Conservation (phyloP, 2,113 vertebrate genomes). For the Cyanoliseus patagonus region DNA sequence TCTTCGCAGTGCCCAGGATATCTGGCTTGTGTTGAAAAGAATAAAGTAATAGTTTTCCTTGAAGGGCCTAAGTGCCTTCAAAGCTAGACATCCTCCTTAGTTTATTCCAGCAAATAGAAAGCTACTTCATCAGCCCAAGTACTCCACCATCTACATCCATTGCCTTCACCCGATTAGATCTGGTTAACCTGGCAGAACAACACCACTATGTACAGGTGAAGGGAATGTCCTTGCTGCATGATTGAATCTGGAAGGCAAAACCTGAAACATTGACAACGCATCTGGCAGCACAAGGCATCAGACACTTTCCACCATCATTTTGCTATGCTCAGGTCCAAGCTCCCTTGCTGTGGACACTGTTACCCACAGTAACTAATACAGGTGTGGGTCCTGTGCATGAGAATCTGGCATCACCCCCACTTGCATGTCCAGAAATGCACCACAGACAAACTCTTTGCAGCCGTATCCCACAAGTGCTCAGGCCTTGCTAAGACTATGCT, state of each 20-base stretch:
- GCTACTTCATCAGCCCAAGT: not conserved
- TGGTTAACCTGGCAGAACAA: not conserved
- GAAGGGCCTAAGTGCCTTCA: not conserved
- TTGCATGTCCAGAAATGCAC: not conserved
- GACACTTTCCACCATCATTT: not conserved
- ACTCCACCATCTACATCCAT: not conserved
- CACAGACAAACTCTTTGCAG: not conserved
- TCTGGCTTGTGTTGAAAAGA: not conserved
- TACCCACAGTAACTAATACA: not conserved
- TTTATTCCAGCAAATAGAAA: not conserved
- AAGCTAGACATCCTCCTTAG: not conserved
- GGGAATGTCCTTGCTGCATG: not conserved
- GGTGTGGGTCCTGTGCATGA: not conserved
- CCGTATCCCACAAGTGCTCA: not conserved
- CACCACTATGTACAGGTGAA: not conserved
- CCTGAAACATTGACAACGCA: not conserved
- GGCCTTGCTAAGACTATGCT: not conserved
- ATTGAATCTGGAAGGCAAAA: not conserved
- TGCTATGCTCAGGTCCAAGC: not conserved
- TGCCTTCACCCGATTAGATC: not conserved
- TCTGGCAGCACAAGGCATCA: not conserved
- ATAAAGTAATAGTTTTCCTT: not conserved
- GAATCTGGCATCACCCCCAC: rapidly evolving
- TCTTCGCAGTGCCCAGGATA: not conserved
- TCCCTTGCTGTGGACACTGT: not conserved